phyloP scores from a whole-genome alignment of 2,888 invertebrate species.

The Amiota communis region DNA sequence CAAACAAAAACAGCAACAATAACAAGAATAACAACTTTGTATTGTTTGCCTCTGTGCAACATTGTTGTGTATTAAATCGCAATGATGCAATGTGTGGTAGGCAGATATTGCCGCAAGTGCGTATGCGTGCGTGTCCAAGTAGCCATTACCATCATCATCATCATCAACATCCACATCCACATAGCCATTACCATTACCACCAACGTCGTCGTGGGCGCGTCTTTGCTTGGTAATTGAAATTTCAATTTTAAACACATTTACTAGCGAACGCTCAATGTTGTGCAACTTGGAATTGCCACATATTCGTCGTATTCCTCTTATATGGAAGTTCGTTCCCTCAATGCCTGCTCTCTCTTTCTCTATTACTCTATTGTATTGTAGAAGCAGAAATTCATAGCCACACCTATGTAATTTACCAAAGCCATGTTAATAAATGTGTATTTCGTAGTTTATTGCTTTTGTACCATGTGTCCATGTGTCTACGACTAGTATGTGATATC shows the following conservation, averaged over 20 bases:
- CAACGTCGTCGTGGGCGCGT: background rate
- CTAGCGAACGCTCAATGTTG: constrained; percentile 25
- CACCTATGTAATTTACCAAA: constrained; percentile 55
- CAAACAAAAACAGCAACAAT: background rate
- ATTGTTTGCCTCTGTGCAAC: background rate
- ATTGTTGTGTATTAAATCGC: background rate
- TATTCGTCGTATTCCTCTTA: background rate
- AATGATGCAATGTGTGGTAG: constrained; percentile 3
- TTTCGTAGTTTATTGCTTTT: constrained; percentile 54
- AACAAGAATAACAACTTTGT: too few species aligned
- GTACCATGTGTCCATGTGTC: constrained; percentile 27
- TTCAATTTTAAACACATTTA: constrained; percentile 57
- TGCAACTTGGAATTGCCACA: constrained; percentile 8
- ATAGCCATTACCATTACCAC: background rate
- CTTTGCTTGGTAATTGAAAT: constrained; percentile 54
- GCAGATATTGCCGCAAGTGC: constrained; percentile 17
- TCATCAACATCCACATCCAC: constrained; percentile 16
- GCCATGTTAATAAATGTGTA: constrained; percentile 58
- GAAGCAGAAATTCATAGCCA: constrained; percentile 46
- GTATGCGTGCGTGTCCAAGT: constrained; percentile 22
- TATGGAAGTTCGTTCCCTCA: too few species aligned
- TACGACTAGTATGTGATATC: background rate
- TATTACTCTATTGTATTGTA: constrained; percentile 28
- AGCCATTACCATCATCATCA: background rate
- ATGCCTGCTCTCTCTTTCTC: too few species aligned